phyloP scores from a whole-genome alignment of 2,113 vertebrate species.

The Haemorhous mexicanus region DNA sequence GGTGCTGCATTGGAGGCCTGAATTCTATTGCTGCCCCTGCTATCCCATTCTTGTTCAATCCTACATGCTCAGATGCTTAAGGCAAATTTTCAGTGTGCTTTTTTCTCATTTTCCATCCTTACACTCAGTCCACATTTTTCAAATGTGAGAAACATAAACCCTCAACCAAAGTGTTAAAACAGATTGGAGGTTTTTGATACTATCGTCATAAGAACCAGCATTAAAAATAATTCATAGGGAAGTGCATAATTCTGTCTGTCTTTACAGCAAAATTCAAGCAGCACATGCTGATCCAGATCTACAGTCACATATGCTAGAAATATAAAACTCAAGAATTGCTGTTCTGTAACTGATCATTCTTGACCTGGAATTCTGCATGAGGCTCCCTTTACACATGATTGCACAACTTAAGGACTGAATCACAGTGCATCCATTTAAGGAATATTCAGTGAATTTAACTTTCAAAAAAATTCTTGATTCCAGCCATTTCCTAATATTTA shows the following conservation, averaged over 20 bases:
- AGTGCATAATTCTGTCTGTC: neutral
- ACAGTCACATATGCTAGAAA: neutral
- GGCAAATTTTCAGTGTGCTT: neutral
- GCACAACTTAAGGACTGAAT: neutral
- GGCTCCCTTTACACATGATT: neutral
- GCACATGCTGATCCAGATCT: neutral
- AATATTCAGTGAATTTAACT: neutral
- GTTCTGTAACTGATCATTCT: neutral
- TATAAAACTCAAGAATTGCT: neutral
- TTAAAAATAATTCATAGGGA: neutral
- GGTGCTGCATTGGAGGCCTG: neutral
- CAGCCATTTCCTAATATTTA: neutral
- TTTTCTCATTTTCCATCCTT: neutral
- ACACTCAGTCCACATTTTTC: neutral
- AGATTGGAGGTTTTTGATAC: neutral
- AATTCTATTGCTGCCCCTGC: neutral
- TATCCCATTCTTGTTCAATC: neutral
- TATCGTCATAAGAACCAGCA: neutral
- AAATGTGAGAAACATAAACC: neutral
- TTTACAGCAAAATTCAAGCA: neutral
- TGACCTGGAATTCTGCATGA: neutral
- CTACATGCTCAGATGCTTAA: neutral
- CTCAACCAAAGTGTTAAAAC: neutral
- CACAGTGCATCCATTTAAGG: neutral
- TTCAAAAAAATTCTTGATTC: neutral